Percentiles rank a stretch among this genome's conserved stretches.
These are phyloP conservation scores for Cotesia glomerata DNA, from an alignment of 1,140 invertebrate genomes.

Conservation along the genomic window DNA sequence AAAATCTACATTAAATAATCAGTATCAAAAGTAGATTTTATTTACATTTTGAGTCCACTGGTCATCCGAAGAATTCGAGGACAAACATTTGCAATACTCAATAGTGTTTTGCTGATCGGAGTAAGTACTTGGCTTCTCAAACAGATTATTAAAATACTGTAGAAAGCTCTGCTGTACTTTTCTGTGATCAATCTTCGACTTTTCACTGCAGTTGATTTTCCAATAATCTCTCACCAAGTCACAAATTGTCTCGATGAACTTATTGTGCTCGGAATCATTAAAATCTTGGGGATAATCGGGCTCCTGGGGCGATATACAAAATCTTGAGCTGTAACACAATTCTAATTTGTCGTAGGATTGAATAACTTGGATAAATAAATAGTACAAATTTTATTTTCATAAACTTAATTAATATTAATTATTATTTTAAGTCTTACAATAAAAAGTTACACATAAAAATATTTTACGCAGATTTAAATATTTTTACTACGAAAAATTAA, in stretches of 20 bases:
- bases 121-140: too few species aligned
- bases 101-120: too few species aligned
- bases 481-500: not conserved
- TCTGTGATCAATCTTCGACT: not conserved
- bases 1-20: too few species aligned
- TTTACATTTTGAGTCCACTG: too few species aligned
- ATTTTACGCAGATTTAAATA: not conserved
- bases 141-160: not conserved
- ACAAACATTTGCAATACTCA: too few species aligned
- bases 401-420: not conserved
- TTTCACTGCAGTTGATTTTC: not conserved
- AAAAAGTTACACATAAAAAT: not conserved
- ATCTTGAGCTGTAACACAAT: constrained; percentile 1
- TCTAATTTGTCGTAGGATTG: not conserved
- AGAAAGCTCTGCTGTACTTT: not conserved
- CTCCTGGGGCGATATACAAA: too few species aligned
- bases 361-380: not conserved
- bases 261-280: not conserved
- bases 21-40: too few species aligned
- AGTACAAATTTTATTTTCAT: not conserved
- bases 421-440: not conserved
- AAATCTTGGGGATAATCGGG: too few species aligned
- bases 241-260: not conserved
- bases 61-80: too few species aligned
- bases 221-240: not conserved